Evolutionary conservation across 1,140 invertebrate genomes (phyloP).

Genomic region (Cydia fagiglandana): DNA sequence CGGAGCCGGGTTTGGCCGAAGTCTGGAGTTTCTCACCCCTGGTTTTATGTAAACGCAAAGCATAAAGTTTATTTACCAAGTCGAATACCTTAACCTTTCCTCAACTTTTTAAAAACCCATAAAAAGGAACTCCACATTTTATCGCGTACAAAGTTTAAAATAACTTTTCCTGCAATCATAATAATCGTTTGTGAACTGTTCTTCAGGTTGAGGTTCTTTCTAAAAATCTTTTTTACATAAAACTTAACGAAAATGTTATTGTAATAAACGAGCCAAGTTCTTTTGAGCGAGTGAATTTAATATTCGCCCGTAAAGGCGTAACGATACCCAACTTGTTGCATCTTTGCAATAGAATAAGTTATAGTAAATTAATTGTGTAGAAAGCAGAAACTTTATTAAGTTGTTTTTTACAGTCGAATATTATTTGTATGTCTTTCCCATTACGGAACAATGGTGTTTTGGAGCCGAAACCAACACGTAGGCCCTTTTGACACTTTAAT

Average conservation of each 20-base stretch:
- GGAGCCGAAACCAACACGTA: too few relatives aligned
- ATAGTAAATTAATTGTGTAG: not conserved
- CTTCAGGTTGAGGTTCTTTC: not conserved
- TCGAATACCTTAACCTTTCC: too few relatives aligned
- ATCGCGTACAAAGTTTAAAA: not conserved
- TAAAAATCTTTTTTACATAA: not conserved
- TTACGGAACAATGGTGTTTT: too few relatives aligned
- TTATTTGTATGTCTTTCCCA: too few relatives aligned
- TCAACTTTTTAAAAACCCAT: not conserved
- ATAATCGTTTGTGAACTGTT: not conserved
- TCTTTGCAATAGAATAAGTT: not conserved
- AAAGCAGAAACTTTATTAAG: too few relatives aligned
- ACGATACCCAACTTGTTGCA: not conserved
- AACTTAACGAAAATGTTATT: constrained; percentile 29
- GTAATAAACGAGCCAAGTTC: constrained; percentile 17
- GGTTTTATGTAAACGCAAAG: not conserved
- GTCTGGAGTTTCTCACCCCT: too few relatives aligned
- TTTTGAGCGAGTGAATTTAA: constrained; percentile 19
- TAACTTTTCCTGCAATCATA: not conserved
- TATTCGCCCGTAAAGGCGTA: not conserved
- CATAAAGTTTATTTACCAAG: not conserved
- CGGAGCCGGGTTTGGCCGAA: too few relatives aligned
- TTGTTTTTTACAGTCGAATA: too few relatives aligned
- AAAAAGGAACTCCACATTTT: not conserved
- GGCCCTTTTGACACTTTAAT: too few relatives aligned